Evolutionary conservation across 2,888 invertebrate species (phyloP), one percentile per base, ranked within the genome.

Genomic region (Salpingus planirostris): DNA sequence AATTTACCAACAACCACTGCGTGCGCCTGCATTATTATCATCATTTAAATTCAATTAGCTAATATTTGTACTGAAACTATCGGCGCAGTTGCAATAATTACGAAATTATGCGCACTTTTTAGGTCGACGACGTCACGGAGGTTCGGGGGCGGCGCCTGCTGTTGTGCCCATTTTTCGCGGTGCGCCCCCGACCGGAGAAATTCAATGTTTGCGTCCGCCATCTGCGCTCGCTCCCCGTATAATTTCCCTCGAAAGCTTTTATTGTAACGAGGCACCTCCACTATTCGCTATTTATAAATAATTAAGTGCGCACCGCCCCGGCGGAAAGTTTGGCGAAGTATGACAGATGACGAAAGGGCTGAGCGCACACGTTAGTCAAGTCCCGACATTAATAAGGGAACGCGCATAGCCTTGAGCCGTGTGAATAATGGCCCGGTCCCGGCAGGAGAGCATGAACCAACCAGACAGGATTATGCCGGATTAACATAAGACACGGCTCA

Each of bases 401-500:
- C 46, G n/a, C n/a, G n/a, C n/a, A 40, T 40, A 38, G 49, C 45
- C 44, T 47, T 47, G 42, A 47, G 47, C 38, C 40, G 46, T 47
- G 52, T 62, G 60, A 62, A 55, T 62, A 62, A 62, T 61, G 57
- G 57, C 54, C 44, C 40, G 44, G 52, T 55, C 53, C 55, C 52
- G 54, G 56, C 55, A 55, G 57, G 49, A 47, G 41, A 59, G 58
- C 60, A 58, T 55, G 56, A 59, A 57, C 56, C 55, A 56, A 55
- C 58, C 58, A 59, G 59, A 59, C 57, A 57, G 62, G 62, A 64
- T 63, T 64, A 63, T 57, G 51, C 58, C 51, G 56, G 64, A 64
- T 64, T 64, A 63, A 64, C 63, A 63, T 63, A 64, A 64, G 64
- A 63, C 62, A 63, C 63, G 60, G 60, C 60, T 51, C 54, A 53